Conservation (phyloP, 2,797 vertebrate genomes). For the Tenualosa ilisha region DNA sequence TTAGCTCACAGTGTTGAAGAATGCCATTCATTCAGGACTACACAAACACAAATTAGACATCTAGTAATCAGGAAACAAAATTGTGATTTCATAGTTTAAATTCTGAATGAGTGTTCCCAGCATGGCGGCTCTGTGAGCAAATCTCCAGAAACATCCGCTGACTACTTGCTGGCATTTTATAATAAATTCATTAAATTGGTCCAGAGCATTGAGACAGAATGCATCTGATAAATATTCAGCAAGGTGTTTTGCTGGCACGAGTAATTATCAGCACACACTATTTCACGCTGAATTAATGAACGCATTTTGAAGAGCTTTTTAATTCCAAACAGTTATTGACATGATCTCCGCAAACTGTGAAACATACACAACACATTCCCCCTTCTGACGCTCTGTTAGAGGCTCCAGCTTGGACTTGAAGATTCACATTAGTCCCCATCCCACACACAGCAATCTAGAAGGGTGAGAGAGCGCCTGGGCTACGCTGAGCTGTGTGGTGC, state of each 20-base stretch:
- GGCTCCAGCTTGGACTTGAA: conserved; percentile 55
- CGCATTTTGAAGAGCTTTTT: conserved; percentile 55
- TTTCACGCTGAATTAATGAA: conserved; percentile 64
- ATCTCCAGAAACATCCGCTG: conserved; percentile 30
- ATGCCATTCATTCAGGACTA: background rate
- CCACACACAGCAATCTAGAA: conserved; percentile 44
- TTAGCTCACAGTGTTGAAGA: background rate
- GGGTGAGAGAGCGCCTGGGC: conserved; percentile 40
- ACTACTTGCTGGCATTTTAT: conserved; percentile 55
- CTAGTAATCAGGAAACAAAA: conserved; percentile 1
- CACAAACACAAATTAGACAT: background rate
- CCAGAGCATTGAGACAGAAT: conserved; percentile 46
- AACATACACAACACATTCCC: conserved; percentile 63
- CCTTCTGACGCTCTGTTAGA: conserved; percentile 56
- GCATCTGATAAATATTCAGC: conserved; percentile 63
- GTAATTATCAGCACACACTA: conserved; percentile 62
- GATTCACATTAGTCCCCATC: conserved; percentile 57
- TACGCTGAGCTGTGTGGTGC: conserved; percentile 37
- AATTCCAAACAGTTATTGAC: conserved; percentile 65
- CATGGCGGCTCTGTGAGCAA: conserved; percentile 12
- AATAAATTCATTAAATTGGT: conserved; percentile 62
- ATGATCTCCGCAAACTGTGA: conserved; percentile 66
- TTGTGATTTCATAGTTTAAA: conserved; percentile 8
- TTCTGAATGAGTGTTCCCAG: conserved; percentile 1
- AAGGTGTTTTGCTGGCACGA: conserved; percentile 55